Base-by-base conservation (phyloP, 2,888 invertebrate species). In the Troides aeacus region DNA sequence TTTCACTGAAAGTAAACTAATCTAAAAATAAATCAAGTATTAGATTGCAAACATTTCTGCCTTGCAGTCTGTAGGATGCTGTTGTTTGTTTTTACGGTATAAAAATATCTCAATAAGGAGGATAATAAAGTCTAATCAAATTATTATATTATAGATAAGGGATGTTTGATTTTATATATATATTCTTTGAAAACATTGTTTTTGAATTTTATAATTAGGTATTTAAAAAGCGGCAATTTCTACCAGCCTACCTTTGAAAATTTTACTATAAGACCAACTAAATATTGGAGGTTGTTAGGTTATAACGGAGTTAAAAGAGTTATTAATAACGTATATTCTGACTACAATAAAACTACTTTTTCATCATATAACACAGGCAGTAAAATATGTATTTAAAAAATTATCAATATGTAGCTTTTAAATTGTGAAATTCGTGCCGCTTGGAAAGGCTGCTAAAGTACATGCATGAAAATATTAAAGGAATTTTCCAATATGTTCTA, bases 401-500 rank as follows among this genome's bases (percentile, higher is more conserved):
- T 23, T 58, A 58, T 24, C 17, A 24, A 8, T 15, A n/a, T 39
- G 10, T 12, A 39, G 21, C 39, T 39, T 39, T 61, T 39, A n/a
- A 39, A 61, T 24, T 39, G 12, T 61, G 10, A 18, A 36, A n/a
- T 12, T 21, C n/a, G 23, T 23, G 46, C 46, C 62, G 60, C n/a
- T n/a, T 21, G 21, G 21, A 62, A 46, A 39, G 42, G 61, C 15
- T 23, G 62, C 21, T 62, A 39, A 61, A 61, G 39, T 61, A 62
- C 39, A 15, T 42, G 42, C 15, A 62, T 62, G 62, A 62, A 46
- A 21, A 46, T 62, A 62, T 61, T 61, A 62, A 62, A 62, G 62
- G 62, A 62, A 62, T 62, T 62, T 62, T 62, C 42, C 46, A 62
- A 62, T 62, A 62, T 62, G 62, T 21, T 62, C 42, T 42, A 62